Evolutionary conservation across 2,888 invertebrate genomes (phyloP), one percentile per base, ranked within the genome.

Genomic region (Salticus scenicus): DNA sequence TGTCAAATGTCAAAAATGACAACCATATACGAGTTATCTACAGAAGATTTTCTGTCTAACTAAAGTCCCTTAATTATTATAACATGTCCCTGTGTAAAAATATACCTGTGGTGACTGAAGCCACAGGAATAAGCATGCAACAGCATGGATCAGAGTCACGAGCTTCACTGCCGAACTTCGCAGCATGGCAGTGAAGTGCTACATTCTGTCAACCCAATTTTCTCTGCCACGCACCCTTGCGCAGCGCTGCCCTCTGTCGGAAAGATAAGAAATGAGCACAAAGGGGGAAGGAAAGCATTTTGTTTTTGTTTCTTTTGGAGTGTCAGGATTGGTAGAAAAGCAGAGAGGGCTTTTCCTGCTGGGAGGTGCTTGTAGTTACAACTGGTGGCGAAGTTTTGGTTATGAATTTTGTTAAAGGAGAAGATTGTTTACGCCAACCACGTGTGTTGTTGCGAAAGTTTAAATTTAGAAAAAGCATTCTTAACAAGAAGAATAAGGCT

Each of bases 211-310:
- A 71, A 51, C 71, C 80, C 47, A 67, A 47, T 72, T 64, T 37
- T 57, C 51, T 57, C 42, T 28, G 47, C 66, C 77, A 73, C 77
- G 57, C 71, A 72, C 67, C 71, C 70, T 83, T 76, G 47, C 66
- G 71, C 71, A 33, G 66, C 47, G 66, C 33, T 76, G 83, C 83
- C 83, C 83, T 77, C 83, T 84, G 77, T 47, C 72, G 83, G 83
- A 41, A 69, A 57, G 67, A 69, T 74, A 41, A 70, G 76, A 47
- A 73, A 77, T 47, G 64, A 57, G 31, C 24, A 24, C n/a, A 30
- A n/a, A 33, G 70, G 42, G 42, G 81, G 57, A 66, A 63, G 67
- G 77, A 30, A 28, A n/a, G 33, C 41, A 8, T 47, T 67, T 77
- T 72, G 72, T 63, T 69, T 75, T 75, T 75, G 63, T 75, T 75